Evolutionary conservation across 2,888 invertebrate genomes (phyloP), one percentile per base, ranked within the genome.

Genomic region (Heliconius sara): DNA sequence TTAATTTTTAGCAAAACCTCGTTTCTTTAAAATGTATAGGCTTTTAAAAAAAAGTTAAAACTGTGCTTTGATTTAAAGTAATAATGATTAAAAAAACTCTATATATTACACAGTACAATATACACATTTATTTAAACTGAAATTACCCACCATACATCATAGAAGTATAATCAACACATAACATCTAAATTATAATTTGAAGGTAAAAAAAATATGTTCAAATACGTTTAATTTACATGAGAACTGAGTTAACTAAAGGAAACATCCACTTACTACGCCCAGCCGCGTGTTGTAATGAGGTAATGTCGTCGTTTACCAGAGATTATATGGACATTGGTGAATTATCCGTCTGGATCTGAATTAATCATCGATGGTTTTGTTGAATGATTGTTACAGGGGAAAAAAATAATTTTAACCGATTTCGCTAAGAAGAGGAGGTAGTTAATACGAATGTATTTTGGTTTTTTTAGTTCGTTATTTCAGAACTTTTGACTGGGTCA

Each of bases 231-330:
- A 43, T 65, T 75, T 65, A 65, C 75, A 65, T 43, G 43, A 75
- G 60, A 65, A 75, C 43, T 0, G 63, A 67, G 63, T 83, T 80
- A 81, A 82, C 78, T 79, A 70, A 82, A 82, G 84, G 84, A 84
- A 83, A 80, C 78, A 67, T 34, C 82, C 84, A 83, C 84, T 83
- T 82, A 83, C 76, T 57, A 70, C 30, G 79, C 52, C 67, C 79
- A 82, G 70, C 76, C 76, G 79, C 73, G 79, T 77, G 79, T 34
- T 66, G 47, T 73, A 67, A 78, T 77, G 71, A 78, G 79, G 52
- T 78, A 75, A 76, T 76, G 75, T 60, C 52, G 72, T 34, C 65
- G 67, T 73, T 66, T 65, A 67, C 76, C 76, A 52, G 76, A 66
- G 39, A 47, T 68, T 65, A 47, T 52, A 25, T 76, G 27, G 19